A percentile compares a stretch with the other conserved stretches of the same genome.
These are phyloP conservation scores for Rhizoglyphus robini DNA, from an alignment of 1,140 invertebrate species.

Conservation along the genomic window DNA sequence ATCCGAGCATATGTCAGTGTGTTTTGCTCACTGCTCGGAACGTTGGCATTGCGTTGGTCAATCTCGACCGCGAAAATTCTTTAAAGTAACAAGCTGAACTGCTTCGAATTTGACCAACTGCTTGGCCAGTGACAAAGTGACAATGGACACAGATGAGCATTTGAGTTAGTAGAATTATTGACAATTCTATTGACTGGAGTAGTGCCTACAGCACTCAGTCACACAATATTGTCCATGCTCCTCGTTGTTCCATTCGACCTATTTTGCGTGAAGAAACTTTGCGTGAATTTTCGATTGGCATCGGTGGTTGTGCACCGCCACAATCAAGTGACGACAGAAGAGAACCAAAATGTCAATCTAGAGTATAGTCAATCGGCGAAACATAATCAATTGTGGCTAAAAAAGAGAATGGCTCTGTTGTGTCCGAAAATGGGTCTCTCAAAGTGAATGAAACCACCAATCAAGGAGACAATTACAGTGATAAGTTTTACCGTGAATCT, in stretches of 20 bases:
- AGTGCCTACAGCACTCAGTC: background rate
- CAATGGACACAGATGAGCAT: background rate
- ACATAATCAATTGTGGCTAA: too few relatives aligned
- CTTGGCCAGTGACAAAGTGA: background rate
- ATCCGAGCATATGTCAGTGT: too few relatives aligned
- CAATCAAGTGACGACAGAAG: too few relatives aligned
- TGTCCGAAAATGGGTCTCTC: too few relatives aligned
- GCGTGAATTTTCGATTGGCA: background rate
- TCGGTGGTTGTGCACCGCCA: too few relatives aligned
- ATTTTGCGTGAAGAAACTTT: conserved; percentile 6
- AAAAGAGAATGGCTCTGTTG: too few relatives aligned
- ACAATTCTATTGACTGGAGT: background rate
- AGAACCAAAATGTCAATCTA: too few relatives aligned
- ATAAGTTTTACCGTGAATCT: too few relatives aligned
- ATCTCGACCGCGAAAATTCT: background rate
- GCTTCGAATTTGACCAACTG: background rate
- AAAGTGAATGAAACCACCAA: too few relatives aligned
- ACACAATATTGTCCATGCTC: background rate
- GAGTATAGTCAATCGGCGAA: too few relatives aligned
- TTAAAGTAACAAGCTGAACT: background rate
- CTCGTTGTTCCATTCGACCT: background rate
- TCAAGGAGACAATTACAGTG: too few relatives aligned
- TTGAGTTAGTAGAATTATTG: background rate
- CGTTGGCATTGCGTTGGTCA: background rate
- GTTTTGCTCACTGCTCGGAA: background rate